These are phyloP conservation scores for Tolypeutes matacus DNA, from an alignment of 2,797 vertebrate species.

Conservation along the genomic window DNA sequence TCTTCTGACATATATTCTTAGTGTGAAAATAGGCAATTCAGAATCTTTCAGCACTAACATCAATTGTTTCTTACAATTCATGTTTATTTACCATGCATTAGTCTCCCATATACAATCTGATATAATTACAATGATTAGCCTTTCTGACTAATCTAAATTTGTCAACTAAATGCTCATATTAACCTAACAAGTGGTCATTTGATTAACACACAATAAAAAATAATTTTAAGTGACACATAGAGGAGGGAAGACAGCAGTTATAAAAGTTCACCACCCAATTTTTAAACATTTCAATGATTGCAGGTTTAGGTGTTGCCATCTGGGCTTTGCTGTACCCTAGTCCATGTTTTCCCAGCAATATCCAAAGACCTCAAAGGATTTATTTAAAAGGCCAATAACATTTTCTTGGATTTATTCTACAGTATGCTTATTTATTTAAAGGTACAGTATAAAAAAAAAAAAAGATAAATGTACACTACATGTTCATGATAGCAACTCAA, in stretches of 20 bases:
- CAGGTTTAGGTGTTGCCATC: background rate
- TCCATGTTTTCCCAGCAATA: background rate
- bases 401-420: slow-evolving; percentile 58
- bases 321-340: slow-evolving; percentile 11
- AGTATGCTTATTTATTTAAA: slow-evolving; percentile 45
- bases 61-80: slow-evolving; percentile 19
- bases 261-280: slow-evolving; percentile 48
- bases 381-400: slow-evolving; percentile 1
- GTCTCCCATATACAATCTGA: slow-evolving; percentile 53
- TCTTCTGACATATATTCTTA: slow-evolving; percentile 48
- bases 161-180: slow-evolving; percentile 48
- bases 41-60: background rate
- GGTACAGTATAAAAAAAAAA: background rate
- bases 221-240: slow-evolving; percentile 54
- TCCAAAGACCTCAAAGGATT: slow-evolving; percentile 52
- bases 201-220: slow-evolving; percentile 55
- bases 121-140: slow-evolving; percentile 51
- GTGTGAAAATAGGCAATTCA: background rate
- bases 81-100: slow-evolving; percentile 62
- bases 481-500: slow-evolving; percentile 47
- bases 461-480: background rate
- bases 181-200: slow-evolving; percentile 9
- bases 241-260: background rate
- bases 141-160: slow-evolving; percentile 59
- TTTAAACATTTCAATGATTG: slow-evolving; percentile 48